Evolutionary conservation across 2,113 vertebrate genomes (phyloP).

Genomic region (Aphyosemion australe): DNA sequence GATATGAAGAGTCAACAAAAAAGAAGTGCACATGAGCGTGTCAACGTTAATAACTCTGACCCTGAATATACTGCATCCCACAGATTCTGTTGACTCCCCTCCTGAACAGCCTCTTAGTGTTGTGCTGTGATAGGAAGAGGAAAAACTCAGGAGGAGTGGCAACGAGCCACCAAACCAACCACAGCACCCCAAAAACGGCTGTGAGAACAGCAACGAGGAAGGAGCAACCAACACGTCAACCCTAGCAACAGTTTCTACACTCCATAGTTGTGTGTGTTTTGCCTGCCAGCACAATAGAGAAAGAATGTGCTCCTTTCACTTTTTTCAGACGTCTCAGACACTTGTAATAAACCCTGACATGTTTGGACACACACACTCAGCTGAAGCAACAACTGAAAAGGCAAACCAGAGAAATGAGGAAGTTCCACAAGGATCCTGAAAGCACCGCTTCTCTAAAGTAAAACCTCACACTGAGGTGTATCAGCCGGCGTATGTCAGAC

Average conservation of each 20-base stretch:
- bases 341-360: slow-evolving; percentile 8
- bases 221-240: no score
- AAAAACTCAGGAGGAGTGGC: slow-evolving; percentile 18
- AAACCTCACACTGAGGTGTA: background rate
- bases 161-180: slow-evolving; percentile 5
- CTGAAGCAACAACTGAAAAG: slow-evolving; percentile 26
- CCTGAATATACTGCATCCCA: slow-evolving; percentile 45
- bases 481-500: background rate
- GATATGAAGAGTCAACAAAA: slow-evolving; percentile 1
- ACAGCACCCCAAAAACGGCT: background rate
- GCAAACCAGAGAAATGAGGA: slow-evolving; percentile 25
- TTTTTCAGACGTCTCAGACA: no score
- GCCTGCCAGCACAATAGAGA: no score
- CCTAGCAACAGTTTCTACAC: no score
- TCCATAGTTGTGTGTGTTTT: background rate
- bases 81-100: slow-evolving; percentile 38
- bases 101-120: slow-evolving; percentile 10
- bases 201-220: slow-evolving; percentile 8
- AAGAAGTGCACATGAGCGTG: background rate
- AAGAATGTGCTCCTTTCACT: no score
- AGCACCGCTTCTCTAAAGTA: background rate
- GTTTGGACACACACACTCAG: slow-evolving; percentile 21
- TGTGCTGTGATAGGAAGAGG: slow-evolving; percentile 5
- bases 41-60: slow-evolving; percentile 10
- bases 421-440: slow-evolving; percentile 1